These are phyloP conservation scores for Orius laevigatus DNA, from an alignment of 1,140 invertebrate species.

Conservation along the genomic window DNA sequence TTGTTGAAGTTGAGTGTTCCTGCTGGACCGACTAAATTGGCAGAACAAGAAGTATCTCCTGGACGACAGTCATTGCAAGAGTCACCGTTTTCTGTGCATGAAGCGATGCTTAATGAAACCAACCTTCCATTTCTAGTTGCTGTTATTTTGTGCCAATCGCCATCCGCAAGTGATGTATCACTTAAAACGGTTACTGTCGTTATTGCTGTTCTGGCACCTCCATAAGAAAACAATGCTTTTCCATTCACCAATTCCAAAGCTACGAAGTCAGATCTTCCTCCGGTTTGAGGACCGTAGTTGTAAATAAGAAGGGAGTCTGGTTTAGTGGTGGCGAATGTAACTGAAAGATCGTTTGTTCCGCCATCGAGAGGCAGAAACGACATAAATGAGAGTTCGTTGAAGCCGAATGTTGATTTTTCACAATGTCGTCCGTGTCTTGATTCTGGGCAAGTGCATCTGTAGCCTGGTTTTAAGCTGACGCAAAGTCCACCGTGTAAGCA, in stretches of 20 bases:
- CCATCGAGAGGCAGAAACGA: conserved; percentile 67
- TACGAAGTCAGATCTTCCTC: conserved; percentile 80
- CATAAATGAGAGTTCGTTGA: conserved; percentile 78
- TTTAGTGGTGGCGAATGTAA: conserved; percentile 82
- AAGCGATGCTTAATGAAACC: conserved; percentile 62
- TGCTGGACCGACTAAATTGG: conserved; percentile 64
- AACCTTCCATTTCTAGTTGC: conserved; percentile 76
- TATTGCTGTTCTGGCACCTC: conserved; percentile 69
- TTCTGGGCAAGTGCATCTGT: conserved; percentile 72
- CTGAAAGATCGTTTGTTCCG: conserved; percentile 76
- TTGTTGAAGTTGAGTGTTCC: conserved; percentile 86
- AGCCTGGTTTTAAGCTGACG: conserved; percentile 62
- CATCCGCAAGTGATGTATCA: conserved; percentile 52
- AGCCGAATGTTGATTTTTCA: conserved; percentile 76
- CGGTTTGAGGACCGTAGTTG: conserved; percentile 71
- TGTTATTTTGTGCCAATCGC: conserved; percentile 79
- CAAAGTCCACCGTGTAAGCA: conserved; percentile 73
- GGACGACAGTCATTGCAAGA: conserved; percentile 68
- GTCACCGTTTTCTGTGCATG: conserved; percentile 69
- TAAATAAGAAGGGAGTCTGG: conserved; percentile 71
- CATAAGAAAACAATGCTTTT: conserved; percentile 72
- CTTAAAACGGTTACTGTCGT: conserved; percentile 51
- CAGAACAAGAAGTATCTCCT: conserved; percentile 62
- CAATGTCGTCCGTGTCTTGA: conserved; percentile 80
- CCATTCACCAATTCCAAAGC: conserved; percentile 75